phyloP scores from a whole-genome alignment of 2,113 vertebrate genomes.

The Zeus faber region DNA sequence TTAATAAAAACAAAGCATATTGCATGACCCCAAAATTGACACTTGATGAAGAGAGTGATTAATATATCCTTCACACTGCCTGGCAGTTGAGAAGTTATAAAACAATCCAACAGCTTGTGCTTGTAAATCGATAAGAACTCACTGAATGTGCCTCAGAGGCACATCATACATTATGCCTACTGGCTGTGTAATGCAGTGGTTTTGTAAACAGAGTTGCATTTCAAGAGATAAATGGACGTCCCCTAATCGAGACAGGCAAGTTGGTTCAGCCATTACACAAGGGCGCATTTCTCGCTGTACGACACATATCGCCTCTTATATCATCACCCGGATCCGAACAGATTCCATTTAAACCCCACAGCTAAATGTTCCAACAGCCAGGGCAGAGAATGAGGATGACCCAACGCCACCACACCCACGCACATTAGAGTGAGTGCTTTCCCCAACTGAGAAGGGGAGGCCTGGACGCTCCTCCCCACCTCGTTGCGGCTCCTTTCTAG shows the following conservation, averaged over 20 bases:
- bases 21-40: no score
- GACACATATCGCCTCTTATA: constrained; percentile 37
- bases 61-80: no score
- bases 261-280: constrained; percentile 24
- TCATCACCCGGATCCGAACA: no score
- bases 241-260: constrained; percentile 40
- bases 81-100: no score
- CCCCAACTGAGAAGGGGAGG: constrained; percentile 19
- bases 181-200: constrained; percentile 9
- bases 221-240: constrained; percentile 29
- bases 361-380: constrained; percentile 25
- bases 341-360: constrained; percentile 18
- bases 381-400: constrained; percentile 40
- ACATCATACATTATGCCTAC: constrained; percentile 8
- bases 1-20: no score
- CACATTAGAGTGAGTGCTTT: constrained; percentile 39
- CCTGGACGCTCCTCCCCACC: neutral
- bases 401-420: constrained; percentile 27
- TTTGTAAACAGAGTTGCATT: constrained; percentile 21
- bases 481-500: no score
- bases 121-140: no score
- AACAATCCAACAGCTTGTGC: no score
- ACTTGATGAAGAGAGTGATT: no score
- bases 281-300: constrained; percentile 17
- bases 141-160: no score